A percentile compares a stretch with the other conserved stretches of the same genome.
Conservation (phyloP, 2,888 invertebrate genomes). For the Clunio marinus region DNA sequence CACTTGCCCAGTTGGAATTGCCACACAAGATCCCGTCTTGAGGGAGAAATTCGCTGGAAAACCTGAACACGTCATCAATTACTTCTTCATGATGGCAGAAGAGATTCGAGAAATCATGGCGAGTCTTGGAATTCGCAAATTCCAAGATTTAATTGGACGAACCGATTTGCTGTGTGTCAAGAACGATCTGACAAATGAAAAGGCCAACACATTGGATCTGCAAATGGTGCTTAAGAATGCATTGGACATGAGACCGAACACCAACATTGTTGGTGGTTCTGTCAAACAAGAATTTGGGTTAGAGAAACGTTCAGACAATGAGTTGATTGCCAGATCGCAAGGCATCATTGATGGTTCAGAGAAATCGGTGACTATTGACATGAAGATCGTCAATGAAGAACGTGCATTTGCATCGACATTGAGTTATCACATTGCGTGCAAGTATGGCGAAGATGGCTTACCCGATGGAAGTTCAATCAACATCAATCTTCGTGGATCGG, state of each 20-base stretch:
- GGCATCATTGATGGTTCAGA: conserved; percentile 71
- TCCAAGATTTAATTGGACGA: conserved; percentile 88
- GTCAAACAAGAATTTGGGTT: conserved; percentile 79
- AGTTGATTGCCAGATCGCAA: conserved; percentile 66
- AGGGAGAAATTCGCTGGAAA: conserved; percentile 96
- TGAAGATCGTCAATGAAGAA: conserved; percentile 85
- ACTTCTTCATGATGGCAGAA: conserved; percentile 95
- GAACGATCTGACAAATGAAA: conserved; percentile 66
- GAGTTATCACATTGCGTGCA: conserved; percentile 91
- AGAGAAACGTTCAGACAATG: conserved; percentile 76
- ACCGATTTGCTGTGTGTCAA: conserved; percentile 80
- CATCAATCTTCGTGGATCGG: conserved; percentile 83
- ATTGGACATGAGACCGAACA: conserved; percentile 80
- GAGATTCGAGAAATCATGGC: conserved; percentile 94
- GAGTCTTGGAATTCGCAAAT: conserved; percentile 76
- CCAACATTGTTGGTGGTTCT: conserved; percentile 86
- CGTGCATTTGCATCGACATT: conserved; percentile 91
- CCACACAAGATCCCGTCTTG: conserved; percentile 94
- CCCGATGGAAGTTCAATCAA: conserved; percentile 72
- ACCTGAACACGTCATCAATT: conserved; percentile 96
- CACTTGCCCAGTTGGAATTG: conserved; percentile 98
- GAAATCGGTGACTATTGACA: conserved; percentile 64
- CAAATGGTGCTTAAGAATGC: conserved; percentile 84
- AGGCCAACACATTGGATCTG: conserved; percentile 82
- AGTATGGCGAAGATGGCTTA: conserved; percentile 80